Evolutionary conservation across 2,797 vertebrate species (phyloP).

Genomic region (Morelia viridis): DNA sequence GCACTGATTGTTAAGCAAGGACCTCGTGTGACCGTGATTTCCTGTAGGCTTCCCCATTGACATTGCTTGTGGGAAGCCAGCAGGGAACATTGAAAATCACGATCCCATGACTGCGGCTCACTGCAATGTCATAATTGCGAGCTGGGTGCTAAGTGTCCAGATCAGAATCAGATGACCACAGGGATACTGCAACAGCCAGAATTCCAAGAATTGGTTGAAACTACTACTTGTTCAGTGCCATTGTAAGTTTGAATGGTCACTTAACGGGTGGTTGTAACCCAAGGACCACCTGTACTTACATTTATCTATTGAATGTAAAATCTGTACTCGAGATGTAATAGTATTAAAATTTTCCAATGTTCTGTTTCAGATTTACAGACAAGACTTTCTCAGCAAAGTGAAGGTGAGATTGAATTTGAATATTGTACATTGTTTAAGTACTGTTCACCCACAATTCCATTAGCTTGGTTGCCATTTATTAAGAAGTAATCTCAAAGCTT

Average conservation of each 20-base stretch:
- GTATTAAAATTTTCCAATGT: slow-evolving; percentile 34
- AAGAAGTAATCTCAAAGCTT: not conserved
- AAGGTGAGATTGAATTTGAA: slow-evolving; percentile 74
- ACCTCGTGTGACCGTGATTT: not conserved
- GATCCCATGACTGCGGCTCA: not conserved
- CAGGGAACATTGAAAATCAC: not conserved
- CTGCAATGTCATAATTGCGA: not conserved
- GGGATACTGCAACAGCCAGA: not conserved
- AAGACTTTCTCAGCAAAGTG: slow-evolving; percentile 81
- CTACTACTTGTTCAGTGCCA: not conserved
- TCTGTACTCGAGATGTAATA: not conserved
- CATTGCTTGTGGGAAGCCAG: not conserved
- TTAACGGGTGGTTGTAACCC: not conserved
- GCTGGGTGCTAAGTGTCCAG: not conserved
- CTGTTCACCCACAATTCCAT: not conserved
- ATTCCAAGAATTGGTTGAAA: not conserved
- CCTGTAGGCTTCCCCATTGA: not conserved
- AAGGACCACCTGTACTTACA: not conserved
- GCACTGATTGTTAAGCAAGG: not conserved
- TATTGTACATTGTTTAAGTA: not conserved
- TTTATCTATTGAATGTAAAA: not conserved
- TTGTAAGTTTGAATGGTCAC: not conserved
- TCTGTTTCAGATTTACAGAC: slow-evolving; percentile 80
- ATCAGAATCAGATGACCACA: not conserved
- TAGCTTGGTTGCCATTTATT: not conserved